Evolutionary conservation across 2,797 vertebrate species (phyloP).

Genomic region (Hozukius guyotensis): DNA sequence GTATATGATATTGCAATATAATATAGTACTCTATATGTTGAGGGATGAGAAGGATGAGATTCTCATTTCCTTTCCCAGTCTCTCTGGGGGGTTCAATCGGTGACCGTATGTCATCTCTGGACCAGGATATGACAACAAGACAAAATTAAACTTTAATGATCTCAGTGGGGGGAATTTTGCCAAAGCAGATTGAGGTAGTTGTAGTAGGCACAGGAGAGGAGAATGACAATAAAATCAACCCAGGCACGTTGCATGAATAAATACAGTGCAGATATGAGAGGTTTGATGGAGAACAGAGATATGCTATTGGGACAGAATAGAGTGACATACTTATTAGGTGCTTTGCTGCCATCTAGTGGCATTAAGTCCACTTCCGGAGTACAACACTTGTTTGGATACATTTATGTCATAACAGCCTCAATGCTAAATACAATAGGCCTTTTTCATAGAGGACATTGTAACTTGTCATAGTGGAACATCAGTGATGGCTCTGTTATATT

Average conservation of each 20-base stretch:
- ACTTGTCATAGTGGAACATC: not conserved
- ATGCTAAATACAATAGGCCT: not conserved
- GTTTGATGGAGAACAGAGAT: not conserved
- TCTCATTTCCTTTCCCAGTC: conserved; percentile 24
- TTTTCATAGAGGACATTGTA: not conserved
- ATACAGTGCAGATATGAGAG: not conserved
- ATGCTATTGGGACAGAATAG: too few relatives aligned
- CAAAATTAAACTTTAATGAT: not conserved
- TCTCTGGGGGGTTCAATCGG: not conserved
- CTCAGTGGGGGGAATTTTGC: not conserved
- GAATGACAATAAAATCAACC: not conserved
- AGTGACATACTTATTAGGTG: not conserved
- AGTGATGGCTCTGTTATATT: not conserved
- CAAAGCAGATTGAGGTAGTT: not conserved
- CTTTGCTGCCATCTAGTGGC: conserved; percentile 45
- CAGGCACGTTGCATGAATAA: not conserved
- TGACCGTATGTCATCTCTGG: not conserved
- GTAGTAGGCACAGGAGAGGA: not conserved
- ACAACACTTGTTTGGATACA: not conserved
- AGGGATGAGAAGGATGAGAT: conserved; percentile 20
- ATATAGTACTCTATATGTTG: not conserved
- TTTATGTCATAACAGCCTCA: not conserved
- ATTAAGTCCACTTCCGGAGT: not conserved
- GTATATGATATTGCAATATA: not conserved
- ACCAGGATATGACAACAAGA: not conserved